Base-by-base conservation (phyloP, 1,140 invertebrate genomes). In the Drosophila chauvacae region DNA sequence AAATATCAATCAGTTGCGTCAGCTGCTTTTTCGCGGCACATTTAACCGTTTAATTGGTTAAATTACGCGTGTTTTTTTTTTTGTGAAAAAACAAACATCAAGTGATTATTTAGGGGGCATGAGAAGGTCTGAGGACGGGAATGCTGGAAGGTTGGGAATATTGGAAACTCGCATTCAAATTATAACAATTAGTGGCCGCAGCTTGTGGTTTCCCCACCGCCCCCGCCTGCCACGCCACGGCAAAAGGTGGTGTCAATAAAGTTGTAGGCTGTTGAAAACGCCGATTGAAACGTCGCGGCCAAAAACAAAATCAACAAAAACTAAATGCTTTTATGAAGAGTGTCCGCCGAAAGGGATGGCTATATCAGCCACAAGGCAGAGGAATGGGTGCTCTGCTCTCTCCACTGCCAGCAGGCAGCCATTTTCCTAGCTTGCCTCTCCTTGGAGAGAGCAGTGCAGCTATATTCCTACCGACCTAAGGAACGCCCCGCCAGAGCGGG, bases 241-340 rank as follows among this genome's bases (percentile, higher is more conserved):
- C 11, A 61, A 80, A 88, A 70, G 62, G 37, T 70, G 77, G 85
- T 85, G 85, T 90, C 85, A 80, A 90, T 90, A 90, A 88, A 88
- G 85, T 88, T 88, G 85, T 88, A 90, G 85, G 73, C 74, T 62
- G 74, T 68, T 48, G 71, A 55, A 48, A 64, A 76, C 60, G 59
- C 70, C 88, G 86, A 90, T 90, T 90, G 86, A 90, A 90, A 90
- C 85, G 85, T 90, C 81, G 85, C 66, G 61, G 70, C 65, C 85
- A 75, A 88, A 81, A 88, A 90, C 77, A 85, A 88, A 88, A 88
- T 87, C 84, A 88, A 87, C 84, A 80, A 78, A 63, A 79, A 78
- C 84, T 69, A 84, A 90, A 88, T 87, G 64, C 84, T 76, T 56
- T 56, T 76, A 70, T 79, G 60, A 74, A 65, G 61, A 66, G 81